A percentile compares a stretch with the other conserved stretches of the same genome.
These are phyloP conservation scores for Aphidius gifuensis DNA, from an alignment of 1,140 invertebrate genomes.

Conservation along the genomic window DNA sequence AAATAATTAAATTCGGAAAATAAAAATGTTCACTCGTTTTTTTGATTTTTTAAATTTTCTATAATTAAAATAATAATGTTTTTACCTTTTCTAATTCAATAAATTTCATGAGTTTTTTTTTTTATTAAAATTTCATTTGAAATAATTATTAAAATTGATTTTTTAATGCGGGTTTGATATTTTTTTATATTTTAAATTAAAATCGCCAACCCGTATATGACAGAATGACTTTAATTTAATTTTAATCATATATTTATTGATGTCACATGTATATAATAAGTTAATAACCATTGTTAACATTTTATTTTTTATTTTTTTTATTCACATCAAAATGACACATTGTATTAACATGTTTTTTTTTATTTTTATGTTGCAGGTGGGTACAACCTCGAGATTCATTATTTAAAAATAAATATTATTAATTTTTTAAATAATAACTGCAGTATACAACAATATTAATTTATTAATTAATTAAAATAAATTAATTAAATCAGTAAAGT, in stretches of 20 bases:
- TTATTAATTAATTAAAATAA: too few species aligned
- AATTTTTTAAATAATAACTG: too few species aligned
- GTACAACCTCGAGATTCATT: conserved; percentile 3
- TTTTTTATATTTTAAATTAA: conserved; percentile 11
- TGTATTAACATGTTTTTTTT: conserved; percentile 1
- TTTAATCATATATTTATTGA: neutral
- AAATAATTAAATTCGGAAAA: too few species aligned
- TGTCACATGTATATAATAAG: neutral
- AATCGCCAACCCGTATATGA: conserved; percentile 12
- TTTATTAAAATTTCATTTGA: too few species aligned
- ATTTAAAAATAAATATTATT: neutral
- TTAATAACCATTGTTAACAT: neutral
- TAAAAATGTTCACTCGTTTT: too few species aligned
- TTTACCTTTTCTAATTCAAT: too few species aligned
- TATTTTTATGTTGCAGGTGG: conserved; percentile 24
- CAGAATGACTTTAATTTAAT: neutral
- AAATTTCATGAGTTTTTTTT: neutral
- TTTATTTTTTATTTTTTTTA: neutral
- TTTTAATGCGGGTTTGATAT: conserved; percentile 9
- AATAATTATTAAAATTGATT: too few species aligned
- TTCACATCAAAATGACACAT: neutral
- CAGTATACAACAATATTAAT: too few species aligned
- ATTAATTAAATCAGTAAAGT: too few species aligned
- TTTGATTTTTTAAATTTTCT: too few species aligned
- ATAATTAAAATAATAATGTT: too few species aligned